Percentiles rank a stretch among this genome's conserved stretches.
Evolutionary conservation across 2,113 vertebrate species (phyloP).

Genomic region (Engystomops pustulosus): DNA sequence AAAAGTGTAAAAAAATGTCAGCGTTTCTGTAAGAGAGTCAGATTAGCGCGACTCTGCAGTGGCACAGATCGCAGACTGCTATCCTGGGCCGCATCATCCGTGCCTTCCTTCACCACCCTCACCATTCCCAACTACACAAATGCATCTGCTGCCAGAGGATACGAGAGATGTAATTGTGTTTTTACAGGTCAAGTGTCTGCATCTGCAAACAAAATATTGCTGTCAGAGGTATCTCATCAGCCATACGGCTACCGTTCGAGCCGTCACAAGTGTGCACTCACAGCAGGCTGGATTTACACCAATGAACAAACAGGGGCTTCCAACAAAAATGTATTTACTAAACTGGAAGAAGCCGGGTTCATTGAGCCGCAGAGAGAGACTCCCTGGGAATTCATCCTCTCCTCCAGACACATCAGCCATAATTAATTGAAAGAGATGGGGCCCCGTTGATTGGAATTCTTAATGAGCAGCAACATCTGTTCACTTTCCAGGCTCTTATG

Average conservation of each 20-base stretch:
- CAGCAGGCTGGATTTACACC: background rate
- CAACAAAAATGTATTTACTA: slow-evolving; percentile 15
- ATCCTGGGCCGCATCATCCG: background rate
- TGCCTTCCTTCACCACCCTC: background rate
- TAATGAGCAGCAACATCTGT: slow-evolving; percentile 64
- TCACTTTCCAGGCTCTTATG: background rate
- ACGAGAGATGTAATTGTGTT: background rate
- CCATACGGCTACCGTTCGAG: background rate
- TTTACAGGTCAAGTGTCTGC: slow-evolving; percentile 17
- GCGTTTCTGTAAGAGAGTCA: slow-evolving; percentile 65
- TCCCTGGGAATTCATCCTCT: slow-evolving; percentile 61
- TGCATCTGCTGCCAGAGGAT: background rate
- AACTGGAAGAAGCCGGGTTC: slow-evolving; percentile 52
- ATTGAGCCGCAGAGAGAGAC: slow-evolving; percentile 35
- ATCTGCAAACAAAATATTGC: slow-evolving; percentile 10
- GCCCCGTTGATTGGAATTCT: slow-evolving; percentile 59
- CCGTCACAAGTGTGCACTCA: background rate
- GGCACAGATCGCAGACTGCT: background rate
- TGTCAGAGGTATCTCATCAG: background rate
- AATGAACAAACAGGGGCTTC: background rate
- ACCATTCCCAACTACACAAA: background rate
- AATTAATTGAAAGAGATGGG: slow-evolving; percentile 65
- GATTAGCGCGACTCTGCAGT: background rate
- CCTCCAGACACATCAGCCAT: slow-evolving; percentile 61
- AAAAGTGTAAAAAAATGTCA: slow-evolving; percentile 70